Conservation (phyloP, 2,888 invertebrate species). For the Hypena proboscidalis region DNA sequence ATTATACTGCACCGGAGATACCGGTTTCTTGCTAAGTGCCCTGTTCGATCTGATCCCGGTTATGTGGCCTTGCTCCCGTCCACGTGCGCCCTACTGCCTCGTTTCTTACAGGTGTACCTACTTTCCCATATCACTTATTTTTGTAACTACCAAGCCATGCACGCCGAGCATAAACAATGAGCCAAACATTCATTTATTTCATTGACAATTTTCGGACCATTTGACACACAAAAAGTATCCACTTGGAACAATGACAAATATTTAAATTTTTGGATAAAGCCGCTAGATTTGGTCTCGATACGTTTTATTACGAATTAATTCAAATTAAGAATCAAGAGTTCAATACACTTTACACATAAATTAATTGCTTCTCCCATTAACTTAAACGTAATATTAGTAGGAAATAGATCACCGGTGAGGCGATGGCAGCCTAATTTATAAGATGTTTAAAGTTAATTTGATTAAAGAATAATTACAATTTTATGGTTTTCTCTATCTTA, state of each 20-base stretch:
- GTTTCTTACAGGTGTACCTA: constrained; percentile 36
- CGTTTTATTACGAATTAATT: neutral
- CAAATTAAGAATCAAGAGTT: constrained; percentile 8
- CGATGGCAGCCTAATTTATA: constrained; percentile 3
- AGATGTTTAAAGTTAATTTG: no score
- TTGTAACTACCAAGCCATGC: constrained; percentile 50
- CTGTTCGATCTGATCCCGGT: constrained; percentile 35
- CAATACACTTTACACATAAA: constrained; percentile 22
- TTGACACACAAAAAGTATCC: constrained; percentile 14
- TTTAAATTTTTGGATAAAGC: constrained; percentile 1
- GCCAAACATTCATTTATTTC: constrained; percentile 48
- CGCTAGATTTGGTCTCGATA: neutral
- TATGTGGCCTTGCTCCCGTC: constrained; percentile 40
- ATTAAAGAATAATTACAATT: no score
- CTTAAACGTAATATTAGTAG: constrained; percentile 10
- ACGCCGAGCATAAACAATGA: constrained; percentile 65
- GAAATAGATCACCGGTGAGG: no score
- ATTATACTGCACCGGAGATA: constrained; percentile 13
- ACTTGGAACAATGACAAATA: constrained; percentile 4
- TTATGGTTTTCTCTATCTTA: no score
- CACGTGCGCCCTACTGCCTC: constrained; percentile 52
- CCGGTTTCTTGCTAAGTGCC: constrained; percentile 29
- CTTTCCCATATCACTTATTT: constrained; percentile 43
- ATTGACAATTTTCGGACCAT: constrained; percentile 52
- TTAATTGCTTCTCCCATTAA: constrained; percentile 30